Evolutionary conservation across 2,113 vertebrate species (phyloP).

Genomic region (Phalacrocorax brasilianus): DNA sequence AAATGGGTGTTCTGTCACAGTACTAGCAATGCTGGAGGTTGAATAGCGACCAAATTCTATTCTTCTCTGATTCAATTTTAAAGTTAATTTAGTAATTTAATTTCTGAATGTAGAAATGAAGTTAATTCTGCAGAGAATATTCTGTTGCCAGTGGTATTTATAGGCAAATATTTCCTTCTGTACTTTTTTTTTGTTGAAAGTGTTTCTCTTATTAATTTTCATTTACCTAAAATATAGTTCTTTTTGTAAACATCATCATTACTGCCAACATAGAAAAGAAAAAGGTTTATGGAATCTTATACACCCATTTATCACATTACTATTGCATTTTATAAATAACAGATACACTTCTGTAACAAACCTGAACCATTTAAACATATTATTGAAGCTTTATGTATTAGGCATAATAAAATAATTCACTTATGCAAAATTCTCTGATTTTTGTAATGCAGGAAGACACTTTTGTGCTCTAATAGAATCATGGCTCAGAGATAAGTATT

Average conservation of each 20-base stretch:
- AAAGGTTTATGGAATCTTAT: background rate
- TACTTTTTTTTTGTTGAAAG: background rate
- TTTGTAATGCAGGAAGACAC: constrained; percentile 24
- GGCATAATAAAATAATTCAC: background rate
- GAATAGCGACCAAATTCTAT: background rate
- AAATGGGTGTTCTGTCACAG: background rate
- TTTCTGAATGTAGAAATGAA: background rate
- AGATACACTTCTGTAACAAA: background rate
- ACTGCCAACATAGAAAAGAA: background rate
- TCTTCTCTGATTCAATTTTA: background rate
- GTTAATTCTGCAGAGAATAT: background rate
- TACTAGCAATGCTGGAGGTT: background rate
- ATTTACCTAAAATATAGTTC: background rate
- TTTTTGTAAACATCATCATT: background rate
- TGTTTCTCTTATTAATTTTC: background rate
- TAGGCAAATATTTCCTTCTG: background rate
- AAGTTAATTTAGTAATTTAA: background rate
- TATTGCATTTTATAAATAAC: background rate
- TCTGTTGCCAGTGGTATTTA: background rate
- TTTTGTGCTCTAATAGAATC: background rate
- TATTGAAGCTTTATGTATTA: background rate
- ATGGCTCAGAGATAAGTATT: background rate
- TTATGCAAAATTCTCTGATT: background rate
- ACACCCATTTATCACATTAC: background rate
- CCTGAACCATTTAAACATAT: background rate